phyloP scores from a whole-genome alignment of 2,113 vertebrate genomes.

The Esox niger region DNA sequence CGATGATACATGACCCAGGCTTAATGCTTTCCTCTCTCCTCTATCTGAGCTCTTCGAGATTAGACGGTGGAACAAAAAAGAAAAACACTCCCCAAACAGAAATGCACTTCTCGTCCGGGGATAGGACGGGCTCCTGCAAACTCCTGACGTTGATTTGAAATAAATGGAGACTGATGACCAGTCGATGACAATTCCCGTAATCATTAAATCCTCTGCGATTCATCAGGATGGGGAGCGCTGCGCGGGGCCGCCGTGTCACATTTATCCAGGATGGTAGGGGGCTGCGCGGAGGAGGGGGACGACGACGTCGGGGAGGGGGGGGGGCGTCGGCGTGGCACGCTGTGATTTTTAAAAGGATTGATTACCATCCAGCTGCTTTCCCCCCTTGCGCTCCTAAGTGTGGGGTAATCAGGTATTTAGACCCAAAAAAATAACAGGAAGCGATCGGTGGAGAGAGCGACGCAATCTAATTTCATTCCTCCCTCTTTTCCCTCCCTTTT shows the following conservation, averaged over 20 bases:
- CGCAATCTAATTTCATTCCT: conserved; percentile 42
- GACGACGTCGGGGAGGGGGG: no score
- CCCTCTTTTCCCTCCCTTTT: conserved; percentile 20
- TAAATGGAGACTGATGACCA: conserved; percentile 79
- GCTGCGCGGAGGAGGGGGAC: conserved; percentile 37
- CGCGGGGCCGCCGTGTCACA: conserved; percentile 72
- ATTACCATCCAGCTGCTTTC: conserved; percentile 62
- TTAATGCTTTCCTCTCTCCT: conserved; percentile 24
- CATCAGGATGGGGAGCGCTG: conserved; percentile 72
- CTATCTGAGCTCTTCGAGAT: conserved; percentile 25
- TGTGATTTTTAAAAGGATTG: conserved; percentile 74
- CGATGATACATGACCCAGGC: conserved; percentile 45
- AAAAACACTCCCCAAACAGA: conserved; percentile 27
- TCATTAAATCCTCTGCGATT: conserved; percentile 72
- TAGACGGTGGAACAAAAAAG: conserved; percentile 42
- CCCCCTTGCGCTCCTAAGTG: conserved; percentile 48
- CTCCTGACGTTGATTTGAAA: conserved; percentile 73
- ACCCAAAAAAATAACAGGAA: conserved; percentile 26
- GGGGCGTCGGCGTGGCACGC: conserved; percentile 55
- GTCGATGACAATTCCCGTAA: conserved; percentile 78
- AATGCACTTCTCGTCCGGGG: conserved; percentile 46
- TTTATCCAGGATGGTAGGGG: conserved; percentile 61
- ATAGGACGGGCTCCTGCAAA: conserved; percentile 41
- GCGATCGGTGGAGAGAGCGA: conserved; percentile 14
- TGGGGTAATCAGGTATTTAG: conserved; percentile 65